Evolutionary conservation across 1,140 invertebrate species (phyloP), one percentile per base, ranked within the genome.

Genomic region (Centruroides vittatus): DNA sequence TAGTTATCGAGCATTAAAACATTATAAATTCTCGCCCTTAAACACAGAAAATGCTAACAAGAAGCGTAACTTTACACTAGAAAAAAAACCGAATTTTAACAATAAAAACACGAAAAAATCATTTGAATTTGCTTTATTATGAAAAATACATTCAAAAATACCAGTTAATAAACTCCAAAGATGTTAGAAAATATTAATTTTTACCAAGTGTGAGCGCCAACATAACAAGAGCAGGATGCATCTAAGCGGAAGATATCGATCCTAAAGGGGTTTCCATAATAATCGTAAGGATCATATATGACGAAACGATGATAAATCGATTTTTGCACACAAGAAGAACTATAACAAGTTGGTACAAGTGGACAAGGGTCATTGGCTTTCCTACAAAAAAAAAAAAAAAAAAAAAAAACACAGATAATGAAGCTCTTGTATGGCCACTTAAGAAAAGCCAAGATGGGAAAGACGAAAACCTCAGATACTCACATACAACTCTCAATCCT

Each of bases 261-360:
- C 50, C 64, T 59, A 54, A 71, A 70, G 47, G 69, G 69, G 61
- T 65, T 65, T 5, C 41, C 41, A 58, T 70, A 69, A 48, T 70
- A 61, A 52, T 70, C 68, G 49, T 65, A 65, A 47, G 67, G 65
- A 59, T 71, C 68, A 55, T 66, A 71, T 51, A 63, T 58, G 34
- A 71, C 61, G 57, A 71, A 69, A 48, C 70, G 61, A 56, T 70
- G 69, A 55, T 66, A 69, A 51, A 69, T 65, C 50, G 62, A 67
- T 60, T 71, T 70, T 65, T 71, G 70, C 54, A 70, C 47, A 57
- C 70, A 71, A 23, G 64, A 65, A 53, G 69, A 69, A 13, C 61
- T 58, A 59, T 68, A 69, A 56, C 70, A 70, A 34, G 49, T 46
- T 2, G 70, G 68, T 8, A 71, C 63, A 55, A 68, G 61, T 7